A percentile compares a stretch with the other conserved stretches of the same genome.
These are phyloP conservation scores for Paramormyrops hopkinsi DNA, from an alignment of 2,797 vertebrate genomes.

Conservation along the genomic window DNA sequence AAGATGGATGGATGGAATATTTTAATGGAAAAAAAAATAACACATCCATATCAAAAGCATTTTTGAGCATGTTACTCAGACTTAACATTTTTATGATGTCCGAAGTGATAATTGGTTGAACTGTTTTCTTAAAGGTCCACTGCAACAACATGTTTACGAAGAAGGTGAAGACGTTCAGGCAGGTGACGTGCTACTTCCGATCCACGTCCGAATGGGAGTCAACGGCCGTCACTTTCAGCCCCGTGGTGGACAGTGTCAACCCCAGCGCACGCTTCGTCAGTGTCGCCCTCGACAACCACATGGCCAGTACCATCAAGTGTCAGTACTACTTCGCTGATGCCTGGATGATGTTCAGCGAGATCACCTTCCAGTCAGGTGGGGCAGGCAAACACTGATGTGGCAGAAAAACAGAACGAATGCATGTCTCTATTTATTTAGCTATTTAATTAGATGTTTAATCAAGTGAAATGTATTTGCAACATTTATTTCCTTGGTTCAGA, in stretches of 20 bases:
- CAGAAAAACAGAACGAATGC: neutral
- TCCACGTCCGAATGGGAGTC: slow-evolving; percentile 83
- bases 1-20: neutral
- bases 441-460: neutral
- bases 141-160: slow-evolving; percentile 95
- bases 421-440: neutral
- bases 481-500: slow-evolving; percentile 55
- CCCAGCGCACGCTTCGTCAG: slow-evolving; percentile 85
- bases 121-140: slow-evolving; percentile 72
- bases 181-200: slow-evolving; percentile 84
- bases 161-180: slow-evolving; percentile 85
- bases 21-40: neutral
- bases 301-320: slow-evolving; percentile 85
- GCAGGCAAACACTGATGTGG: neutral
- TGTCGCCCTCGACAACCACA: slow-evolving; percentile 80
- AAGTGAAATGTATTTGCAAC: neutral
- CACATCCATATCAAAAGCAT: neutral
- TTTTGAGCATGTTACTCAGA: neutral
- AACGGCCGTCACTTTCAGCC: slow-evolving; percentile 67
- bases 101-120: neutral
- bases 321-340: slow-evolving; percentile 82
- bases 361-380: slow-evolving; percentile 79
- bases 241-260: slow-evolving; percentile 70
- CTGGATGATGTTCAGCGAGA: slow-evolving; percentile 98
- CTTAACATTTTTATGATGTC: neutral